Evolutionary conservation across 2,797 vertebrate species (phyloP).

Genomic region (Rhincodon typus): DNA sequence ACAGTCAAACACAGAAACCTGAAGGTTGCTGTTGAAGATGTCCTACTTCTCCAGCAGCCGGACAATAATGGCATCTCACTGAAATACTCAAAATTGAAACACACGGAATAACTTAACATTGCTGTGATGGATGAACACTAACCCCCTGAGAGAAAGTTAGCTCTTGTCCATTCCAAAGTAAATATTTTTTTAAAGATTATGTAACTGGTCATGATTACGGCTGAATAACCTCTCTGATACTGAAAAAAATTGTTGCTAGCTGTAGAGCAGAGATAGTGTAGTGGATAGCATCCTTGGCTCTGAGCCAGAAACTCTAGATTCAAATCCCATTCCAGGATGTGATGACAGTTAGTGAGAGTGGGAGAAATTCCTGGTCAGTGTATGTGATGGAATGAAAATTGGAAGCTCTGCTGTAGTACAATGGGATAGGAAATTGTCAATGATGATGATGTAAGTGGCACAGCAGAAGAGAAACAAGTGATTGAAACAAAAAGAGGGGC

Average conservation of each 20-base stretch:
- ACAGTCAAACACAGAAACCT: neutral
- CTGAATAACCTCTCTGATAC: neutral
- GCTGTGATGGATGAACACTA: neutral
- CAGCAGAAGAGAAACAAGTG: no score
- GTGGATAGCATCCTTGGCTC: no score
- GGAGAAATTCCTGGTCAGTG: no score
- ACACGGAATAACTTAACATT: neutral
- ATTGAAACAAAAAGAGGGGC: no score
- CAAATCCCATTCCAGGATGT: no score
- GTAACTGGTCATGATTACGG: neutral
- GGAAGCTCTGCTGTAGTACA: no score
- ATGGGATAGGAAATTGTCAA: no score
- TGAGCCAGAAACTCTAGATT: no score
- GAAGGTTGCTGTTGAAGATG: neutral
- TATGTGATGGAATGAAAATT: no score
- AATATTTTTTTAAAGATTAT: neutral
- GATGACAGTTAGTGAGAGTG: no score
- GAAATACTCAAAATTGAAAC: neutral
- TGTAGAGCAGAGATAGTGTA: no score
- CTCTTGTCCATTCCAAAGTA: neutral
- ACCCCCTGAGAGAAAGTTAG: neutral
- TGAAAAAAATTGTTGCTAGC: neutral
- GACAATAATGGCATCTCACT: neutral
- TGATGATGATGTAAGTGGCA: no score
- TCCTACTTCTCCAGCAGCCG: neutral